These are phyloP conservation scores for Polia nebulosa DNA, from an alignment of 2,888 invertebrate genomes.

Conservation along the genomic window DNA sequence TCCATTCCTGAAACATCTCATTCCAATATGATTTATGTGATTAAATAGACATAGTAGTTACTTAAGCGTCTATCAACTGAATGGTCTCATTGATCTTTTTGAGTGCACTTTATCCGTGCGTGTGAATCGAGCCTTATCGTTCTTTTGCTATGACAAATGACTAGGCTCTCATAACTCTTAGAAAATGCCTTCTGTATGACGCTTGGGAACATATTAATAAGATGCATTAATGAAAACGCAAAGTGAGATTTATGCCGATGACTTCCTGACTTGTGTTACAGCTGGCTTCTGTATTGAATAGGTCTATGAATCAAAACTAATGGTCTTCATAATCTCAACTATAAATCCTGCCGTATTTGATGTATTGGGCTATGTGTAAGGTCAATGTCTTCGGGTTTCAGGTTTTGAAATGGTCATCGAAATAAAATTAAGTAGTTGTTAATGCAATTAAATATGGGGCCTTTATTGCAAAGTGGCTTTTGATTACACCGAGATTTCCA, in stretches of 20 bases:
- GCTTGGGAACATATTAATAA: conserved; percentile 20
- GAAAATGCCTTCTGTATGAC: conserved; percentile 17
- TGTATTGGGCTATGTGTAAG: conserved; percentile 13
- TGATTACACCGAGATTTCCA: not conserved
- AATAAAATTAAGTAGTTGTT: not conserved
- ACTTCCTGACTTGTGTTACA: conserved; percentile 29
- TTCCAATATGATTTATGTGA: conserved; percentile 26
- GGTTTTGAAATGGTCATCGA: not conserved
- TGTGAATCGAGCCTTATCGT: conserved; percentile 39
- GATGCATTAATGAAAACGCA: conserved; percentile 8
- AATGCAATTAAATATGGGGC: no score
- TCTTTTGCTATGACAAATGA: conserved; percentile 15
- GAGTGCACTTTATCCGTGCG: conserved; percentile 51
- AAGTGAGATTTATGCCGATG: conserved; percentile 33
- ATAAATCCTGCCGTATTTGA: conserved; percentile 34
- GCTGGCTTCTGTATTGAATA: conserved; percentile 24
- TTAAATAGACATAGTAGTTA: conserved; percentile 21
- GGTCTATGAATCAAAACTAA: conserved; percentile 36
- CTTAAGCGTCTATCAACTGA: conserved; percentile 27
- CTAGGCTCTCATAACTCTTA: conserved; percentile 29
- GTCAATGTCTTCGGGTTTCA: conserved; percentile 20
- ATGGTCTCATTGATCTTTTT: conserved; percentile 36
- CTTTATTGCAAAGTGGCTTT: no score
- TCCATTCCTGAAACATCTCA: conserved; percentile 11
- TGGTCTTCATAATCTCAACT: conserved; percentile 32